Evolutionary conservation across 1,140 invertebrate genomes (phyloP).

Genomic region (Scaptomyza montana): DNA sequence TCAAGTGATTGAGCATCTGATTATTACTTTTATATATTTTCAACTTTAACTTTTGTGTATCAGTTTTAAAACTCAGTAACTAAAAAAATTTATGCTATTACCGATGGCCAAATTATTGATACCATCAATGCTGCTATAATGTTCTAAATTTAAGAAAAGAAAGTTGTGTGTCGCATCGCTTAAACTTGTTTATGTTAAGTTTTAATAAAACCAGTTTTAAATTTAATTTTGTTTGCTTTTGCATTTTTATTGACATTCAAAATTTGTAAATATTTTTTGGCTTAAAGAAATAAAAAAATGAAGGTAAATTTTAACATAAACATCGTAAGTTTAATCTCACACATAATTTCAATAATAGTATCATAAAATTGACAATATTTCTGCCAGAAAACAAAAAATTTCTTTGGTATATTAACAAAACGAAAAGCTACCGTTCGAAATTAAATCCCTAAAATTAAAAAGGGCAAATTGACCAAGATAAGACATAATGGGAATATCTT

Average conservation of each 20-base stretch:
- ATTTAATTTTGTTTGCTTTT: conserved; percentile 40
- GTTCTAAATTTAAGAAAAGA: no score
- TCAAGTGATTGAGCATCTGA: neutral
- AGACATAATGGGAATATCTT: conserved; percentile 43
- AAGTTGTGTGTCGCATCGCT: no score
- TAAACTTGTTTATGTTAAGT: no score
- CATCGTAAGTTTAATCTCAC: conserved; percentile 49
- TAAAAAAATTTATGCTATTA: no score
- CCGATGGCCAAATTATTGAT: no score
- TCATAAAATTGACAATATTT: conserved; percentile 33
- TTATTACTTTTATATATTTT: neutral
- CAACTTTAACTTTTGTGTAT: no score
- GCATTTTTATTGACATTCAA: conserved; percentile 71
- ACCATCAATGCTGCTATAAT: no score
- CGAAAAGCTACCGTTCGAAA: conserved; percentile 51
- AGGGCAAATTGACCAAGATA: conserved; percentile 57
- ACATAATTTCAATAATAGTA: conserved; percentile 49
- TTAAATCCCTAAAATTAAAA: conserved; percentile 31
- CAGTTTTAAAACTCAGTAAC: no score
- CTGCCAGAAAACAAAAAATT: conserved; percentile 45
- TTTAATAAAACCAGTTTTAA: neutral
- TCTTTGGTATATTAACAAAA: conserved; percentile 71
- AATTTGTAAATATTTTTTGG: conserved; percentile 51
- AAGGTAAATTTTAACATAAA: conserved; percentile 63
- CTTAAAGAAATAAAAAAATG: conserved; percentile 62